Conservation (phyloP, 1,140 invertebrate genomes). For the Meloidogyne exigua region DNA sequence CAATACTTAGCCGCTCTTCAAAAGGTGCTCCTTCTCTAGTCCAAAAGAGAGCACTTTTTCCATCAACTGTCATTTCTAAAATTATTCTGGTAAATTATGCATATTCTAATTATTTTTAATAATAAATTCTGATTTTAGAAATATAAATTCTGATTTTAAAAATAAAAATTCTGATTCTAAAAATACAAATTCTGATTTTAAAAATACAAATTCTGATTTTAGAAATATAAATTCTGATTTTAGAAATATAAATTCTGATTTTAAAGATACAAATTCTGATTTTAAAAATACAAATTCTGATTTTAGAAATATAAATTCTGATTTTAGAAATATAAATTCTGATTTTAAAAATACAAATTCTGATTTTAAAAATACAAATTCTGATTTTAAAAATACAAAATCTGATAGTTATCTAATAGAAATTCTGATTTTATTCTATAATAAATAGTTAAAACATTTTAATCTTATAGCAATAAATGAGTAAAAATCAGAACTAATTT, state of each 20-base stretch:
- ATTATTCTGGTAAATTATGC: neutral
- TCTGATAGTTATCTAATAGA: neutral
- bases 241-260: neutral
- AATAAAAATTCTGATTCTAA: too few species aligned
- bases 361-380: neutral
- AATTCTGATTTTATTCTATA: too few species aligned
- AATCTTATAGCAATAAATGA: too few species aligned
- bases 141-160: neutral
- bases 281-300: neutral
- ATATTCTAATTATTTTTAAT: neutral
- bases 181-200: too few species aligned
- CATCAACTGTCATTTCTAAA: neutral
- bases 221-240: neutral
- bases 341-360: neutral
- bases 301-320: neutral
- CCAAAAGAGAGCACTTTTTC: neutral
- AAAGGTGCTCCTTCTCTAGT: neutral
- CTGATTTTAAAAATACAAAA: neutral
- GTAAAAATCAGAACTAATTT: too few species aligned
- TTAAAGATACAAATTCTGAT: neutral
- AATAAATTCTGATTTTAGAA: neutral
- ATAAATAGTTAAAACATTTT: too few species aligned
- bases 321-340: too few species aligned
- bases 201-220: too few species aligned
- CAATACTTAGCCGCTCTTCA: neutral